Evolutionary conservation across 2,113 vertebrate genomes (phyloP).

Genomic region (Mustelus asterias): DNA sequence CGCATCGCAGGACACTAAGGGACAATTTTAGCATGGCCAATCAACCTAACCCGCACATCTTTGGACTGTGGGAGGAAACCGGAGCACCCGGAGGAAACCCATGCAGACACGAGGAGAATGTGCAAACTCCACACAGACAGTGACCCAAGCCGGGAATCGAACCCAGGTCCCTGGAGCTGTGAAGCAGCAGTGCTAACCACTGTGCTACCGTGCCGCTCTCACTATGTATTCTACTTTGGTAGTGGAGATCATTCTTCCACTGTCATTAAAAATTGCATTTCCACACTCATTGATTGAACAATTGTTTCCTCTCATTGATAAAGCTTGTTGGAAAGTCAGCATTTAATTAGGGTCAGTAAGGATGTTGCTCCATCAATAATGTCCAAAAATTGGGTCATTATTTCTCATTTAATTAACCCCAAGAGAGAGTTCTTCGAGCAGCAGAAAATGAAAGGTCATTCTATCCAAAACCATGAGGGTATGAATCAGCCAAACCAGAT

Average conservation of each 20-base stretch:
- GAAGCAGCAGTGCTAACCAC: no score
- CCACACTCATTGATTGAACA: neutral
- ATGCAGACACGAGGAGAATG: no score
- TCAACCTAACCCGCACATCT: no score
- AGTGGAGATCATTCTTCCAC: neutral
- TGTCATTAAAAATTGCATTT: neutral
- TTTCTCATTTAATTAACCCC: slow-evolving; percentile 15
- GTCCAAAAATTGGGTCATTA: neutral
- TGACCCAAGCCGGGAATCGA: no score
- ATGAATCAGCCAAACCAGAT: neutral
- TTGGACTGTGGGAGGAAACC: no score
- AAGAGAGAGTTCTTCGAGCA: neutral
- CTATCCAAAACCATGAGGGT: neutral
- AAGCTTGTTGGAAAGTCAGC: neutral
- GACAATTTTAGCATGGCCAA: no score
- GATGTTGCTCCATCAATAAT: neutral
- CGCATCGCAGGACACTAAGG: no score
- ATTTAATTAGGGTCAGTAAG: neutral
- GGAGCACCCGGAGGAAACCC: no score
- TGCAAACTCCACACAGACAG: no score
- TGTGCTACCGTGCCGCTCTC: no score
- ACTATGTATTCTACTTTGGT: neutral
- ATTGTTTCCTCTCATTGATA: neutral
- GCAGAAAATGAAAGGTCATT: neutral
- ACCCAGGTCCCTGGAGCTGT: no score